phyloP scores from a whole-genome alignment of 2,113 vertebrate genomes.

The Tachycineta bicolor region DNA sequence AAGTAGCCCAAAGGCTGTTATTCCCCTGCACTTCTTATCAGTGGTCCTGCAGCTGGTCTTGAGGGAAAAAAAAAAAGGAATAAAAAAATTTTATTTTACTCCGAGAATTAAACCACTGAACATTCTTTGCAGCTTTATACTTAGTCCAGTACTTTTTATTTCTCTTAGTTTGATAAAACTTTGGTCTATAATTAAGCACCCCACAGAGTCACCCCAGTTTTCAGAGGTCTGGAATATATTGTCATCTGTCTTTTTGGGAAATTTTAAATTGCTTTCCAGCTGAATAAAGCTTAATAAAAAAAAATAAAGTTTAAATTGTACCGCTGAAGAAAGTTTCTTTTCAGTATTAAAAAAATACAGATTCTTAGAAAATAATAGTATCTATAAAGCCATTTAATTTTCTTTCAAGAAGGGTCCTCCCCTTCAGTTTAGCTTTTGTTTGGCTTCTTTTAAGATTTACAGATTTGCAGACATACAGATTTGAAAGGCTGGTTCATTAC shows the following conservation, averaged over 20 bases:
- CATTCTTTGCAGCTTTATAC: background rate
- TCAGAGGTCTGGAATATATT: background rate
- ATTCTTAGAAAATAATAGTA: constrained; percentile 31
- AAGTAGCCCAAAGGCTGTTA: constrained; percentile 17
- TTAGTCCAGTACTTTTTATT: background rate
- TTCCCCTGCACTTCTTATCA: constrained; percentile 31
- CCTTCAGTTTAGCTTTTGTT: constrained; percentile 23
- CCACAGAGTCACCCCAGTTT: background rate
- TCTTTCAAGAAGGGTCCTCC: constrained; percentile 1
- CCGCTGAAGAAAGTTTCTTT: background rate
- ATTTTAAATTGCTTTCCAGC: background rate
- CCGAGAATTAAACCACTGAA: background rate
- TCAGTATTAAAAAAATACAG: background rate
- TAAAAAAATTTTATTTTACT: background rate
- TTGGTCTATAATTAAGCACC: background rate
- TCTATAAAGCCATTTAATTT: constrained; percentile 5
- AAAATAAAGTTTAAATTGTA: background rate
- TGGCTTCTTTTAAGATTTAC: background rate
- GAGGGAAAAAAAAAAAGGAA: background rate
- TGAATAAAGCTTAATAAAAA: too few species aligned
- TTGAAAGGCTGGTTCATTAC: background rate
- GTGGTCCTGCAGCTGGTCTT: constrained; percentile 9
- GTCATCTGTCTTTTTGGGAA: background rate
- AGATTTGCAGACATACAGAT: background rate
- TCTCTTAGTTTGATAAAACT: background rate